A percentile compares a stretch with the other conserved stretches of the same genome.
Evolutionary conservation across 1,140 invertebrate species (phyloP).

Genomic region (Euwallacea similis): DNA sequence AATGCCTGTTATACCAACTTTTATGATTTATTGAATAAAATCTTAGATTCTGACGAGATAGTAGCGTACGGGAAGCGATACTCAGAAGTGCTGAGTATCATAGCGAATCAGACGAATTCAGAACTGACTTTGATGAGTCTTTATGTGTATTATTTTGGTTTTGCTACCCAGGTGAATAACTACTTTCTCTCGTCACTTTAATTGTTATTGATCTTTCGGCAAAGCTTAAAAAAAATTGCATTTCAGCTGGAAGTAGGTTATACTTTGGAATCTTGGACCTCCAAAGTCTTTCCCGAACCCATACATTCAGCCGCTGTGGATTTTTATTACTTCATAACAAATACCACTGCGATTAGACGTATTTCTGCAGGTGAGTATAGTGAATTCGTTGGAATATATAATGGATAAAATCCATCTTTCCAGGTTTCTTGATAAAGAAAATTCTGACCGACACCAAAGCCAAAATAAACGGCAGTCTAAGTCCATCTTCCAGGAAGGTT

Average conservation of each 20-base stretch:
- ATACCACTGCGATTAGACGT: not conserved
- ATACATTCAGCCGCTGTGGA: conserved; percentile 14
- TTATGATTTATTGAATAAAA: not conserved
- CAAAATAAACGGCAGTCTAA: conserved; percentile 19
- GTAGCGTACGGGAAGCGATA: conserved; percentile 8
- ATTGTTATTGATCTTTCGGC: not conserved
- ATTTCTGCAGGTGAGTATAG: not conserved
- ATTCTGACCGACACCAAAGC: conserved; percentile 27
- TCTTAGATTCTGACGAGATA: not conserved
- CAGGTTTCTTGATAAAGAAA: conserved; percentile 34
- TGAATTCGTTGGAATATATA: not conserved
- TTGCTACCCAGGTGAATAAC: conserved; percentile 2
- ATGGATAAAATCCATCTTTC: not conserved
- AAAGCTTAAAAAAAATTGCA: no score
- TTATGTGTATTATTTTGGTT: conserved; percentile 22
- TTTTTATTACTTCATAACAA: conserved; percentile 10
- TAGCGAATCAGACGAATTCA: not conserved
- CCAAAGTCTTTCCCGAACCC: conserved; percentile 5
- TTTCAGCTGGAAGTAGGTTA: conserved; percentile 8
- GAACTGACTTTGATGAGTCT: not conserved
- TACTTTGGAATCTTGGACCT: conserved; percentile 5
- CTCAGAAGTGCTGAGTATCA: not conserved
- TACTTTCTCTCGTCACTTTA: not conserved
- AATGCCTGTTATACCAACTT: not conserved
- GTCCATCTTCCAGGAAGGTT: conserved; percentile 20